Conservation (phyloP, 2,888 invertebrate genomes). For the Epinotia nisella region DNA sequence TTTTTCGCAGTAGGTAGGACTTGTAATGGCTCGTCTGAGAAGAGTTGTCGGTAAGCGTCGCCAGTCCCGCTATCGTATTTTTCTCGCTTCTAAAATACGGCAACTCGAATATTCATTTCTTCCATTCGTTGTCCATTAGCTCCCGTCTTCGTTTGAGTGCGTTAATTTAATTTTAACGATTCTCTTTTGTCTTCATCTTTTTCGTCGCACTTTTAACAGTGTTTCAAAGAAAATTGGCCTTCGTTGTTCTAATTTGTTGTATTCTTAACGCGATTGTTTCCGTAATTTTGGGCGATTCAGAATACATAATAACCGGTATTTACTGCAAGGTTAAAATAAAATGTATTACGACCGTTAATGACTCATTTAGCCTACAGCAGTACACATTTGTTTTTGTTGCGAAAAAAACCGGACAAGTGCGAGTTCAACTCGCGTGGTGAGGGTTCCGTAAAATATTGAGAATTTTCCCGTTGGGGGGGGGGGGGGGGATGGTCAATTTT, state of each 20-base stretch:
- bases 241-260: constrained; percentile 31
- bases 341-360: constrained; percentile 26
- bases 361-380: constrained; percentile 18
- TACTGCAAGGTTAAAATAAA: constrained; percentile 30
- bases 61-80: constrained; percentile 3
- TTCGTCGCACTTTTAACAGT: constrained; percentile 39
- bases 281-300: constrained; percentile 34
- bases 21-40: too few relatives aligned
- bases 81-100: constrained; percentile 28
- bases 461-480: too few relatives aligned
- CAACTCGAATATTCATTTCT: constrained; percentile 38
- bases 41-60: neutral
- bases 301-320: constrained; percentile 28
- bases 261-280: constrained; percentile 34
- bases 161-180: constrained; percentile 50
- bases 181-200: constrained; percentile 44
- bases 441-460: too few relatives aligned
- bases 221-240: constrained; percentile 42
- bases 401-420: too few relatives aligned
- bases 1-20: neutral
- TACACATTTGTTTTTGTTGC: too few relatives aligned
- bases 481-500: too few relatives aligned
- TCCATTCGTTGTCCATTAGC: constrained; percentile 32
- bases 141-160: constrained; percentile 25
- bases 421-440: too few relatives aligned